Conservation (phyloP, 2,888 invertebrate species). For the Ceratothoa steindachneri region DNA sequence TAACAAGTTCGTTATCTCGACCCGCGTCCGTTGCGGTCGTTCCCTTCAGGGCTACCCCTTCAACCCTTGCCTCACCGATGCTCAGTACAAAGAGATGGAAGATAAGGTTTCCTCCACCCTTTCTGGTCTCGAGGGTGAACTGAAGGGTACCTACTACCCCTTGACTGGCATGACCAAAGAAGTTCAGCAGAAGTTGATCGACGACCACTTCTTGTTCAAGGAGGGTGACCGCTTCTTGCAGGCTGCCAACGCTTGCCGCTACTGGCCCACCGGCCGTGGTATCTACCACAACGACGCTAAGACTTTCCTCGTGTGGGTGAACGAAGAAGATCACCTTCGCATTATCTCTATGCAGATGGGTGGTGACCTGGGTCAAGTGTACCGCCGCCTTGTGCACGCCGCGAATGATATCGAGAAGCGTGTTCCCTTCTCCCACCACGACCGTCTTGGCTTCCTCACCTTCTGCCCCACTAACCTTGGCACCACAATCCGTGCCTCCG, state of each 20-base stretch:
- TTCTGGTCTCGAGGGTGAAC: constrained; percentile 73
- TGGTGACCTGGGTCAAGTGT: constrained; percentile 80
- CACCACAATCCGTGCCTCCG: constrained; percentile 94
- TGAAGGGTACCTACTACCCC: constrained; percentile 92
- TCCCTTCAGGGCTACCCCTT: constrained; percentile 83
- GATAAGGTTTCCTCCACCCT: constrained; percentile 59
- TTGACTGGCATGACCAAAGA: constrained; percentile 94
- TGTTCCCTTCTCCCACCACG: constrained; percentile 90
- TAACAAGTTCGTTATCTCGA: constrained; percentile 79
- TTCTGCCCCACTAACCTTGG: constrained; percentile 99
- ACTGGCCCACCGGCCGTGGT: constrained; percentile 79
- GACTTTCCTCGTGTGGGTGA: constrained; percentile 96
- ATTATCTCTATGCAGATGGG: constrained; percentile 98
- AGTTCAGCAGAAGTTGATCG: constrained; percentile 91
- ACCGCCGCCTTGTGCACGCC: constrained; percentile 78
- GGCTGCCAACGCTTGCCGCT: constrained; percentile 89
- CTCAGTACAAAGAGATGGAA: constrained; percentile 97
- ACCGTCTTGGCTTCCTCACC: constrained; percentile 92
- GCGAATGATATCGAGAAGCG: constrained; percentile 92
- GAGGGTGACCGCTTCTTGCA: constrained; percentile 84
- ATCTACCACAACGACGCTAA: constrained; percentile 77
- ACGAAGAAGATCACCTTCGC: constrained; percentile 96
- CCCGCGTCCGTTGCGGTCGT: constrained; percentile 93
- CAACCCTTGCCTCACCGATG: constrained; percentile 94
- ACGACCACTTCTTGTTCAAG: constrained; percentile 97